These are phyloP conservation scores for Xenopus petersii DNA, from an alignment of 2,797 vertebrate species.

Conservation along the genomic window DNA sequence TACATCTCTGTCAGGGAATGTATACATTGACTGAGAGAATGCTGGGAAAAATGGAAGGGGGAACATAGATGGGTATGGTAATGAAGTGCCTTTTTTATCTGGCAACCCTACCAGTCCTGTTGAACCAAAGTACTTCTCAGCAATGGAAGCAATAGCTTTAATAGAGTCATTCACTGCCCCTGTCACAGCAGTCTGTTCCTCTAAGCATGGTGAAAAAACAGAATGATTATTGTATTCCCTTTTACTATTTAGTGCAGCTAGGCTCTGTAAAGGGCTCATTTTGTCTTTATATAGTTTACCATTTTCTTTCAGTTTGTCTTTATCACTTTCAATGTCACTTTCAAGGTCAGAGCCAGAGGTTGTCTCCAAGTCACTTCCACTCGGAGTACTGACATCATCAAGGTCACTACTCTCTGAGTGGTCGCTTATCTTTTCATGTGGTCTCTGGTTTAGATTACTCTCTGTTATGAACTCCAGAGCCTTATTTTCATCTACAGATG, in stretches of 20 bases:
- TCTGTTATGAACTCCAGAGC: conserved; percentile 76
- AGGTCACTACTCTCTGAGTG: conserved; percentile 97
- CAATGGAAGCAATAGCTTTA: conserved; percentile 98
- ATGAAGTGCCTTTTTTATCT: conserved; percentile 91
- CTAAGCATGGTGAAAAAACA: conserved; percentile 86
- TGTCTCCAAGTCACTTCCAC: conserved; percentile 96
- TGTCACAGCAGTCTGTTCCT: conserved; percentile 93
- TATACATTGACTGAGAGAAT: conserved; percentile 95
- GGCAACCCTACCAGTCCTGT: conserved; percentile 92
- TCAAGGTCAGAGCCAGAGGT: conserved; percentile 98
- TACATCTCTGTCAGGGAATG: conserved; percentile 92
- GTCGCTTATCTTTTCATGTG: conserved; percentile 86
- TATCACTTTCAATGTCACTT: conserved; percentile 96
- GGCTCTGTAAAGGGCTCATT: conserved; percentile 80
- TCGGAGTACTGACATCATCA: conserved; percentile 94
- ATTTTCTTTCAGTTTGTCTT: conserved; percentile 87
- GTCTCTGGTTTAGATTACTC: conserved; percentile 82
- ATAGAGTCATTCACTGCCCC: conserved; percentile 99
- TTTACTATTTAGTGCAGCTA: conserved; percentile 79
- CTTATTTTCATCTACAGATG: conserved; percentile 74
- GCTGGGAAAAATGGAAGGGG: conserved; percentile 96
- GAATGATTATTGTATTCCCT: conserved; percentile 87
- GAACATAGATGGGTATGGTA: conserved; percentile 98
- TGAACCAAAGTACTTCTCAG: conserved; percentile 99
- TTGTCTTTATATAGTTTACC: conserved; percentile 92